phyloP scores from a whole-genome alignment of 2,113 vertebrate genomes.

The Vulpes vulpes region DNA sequence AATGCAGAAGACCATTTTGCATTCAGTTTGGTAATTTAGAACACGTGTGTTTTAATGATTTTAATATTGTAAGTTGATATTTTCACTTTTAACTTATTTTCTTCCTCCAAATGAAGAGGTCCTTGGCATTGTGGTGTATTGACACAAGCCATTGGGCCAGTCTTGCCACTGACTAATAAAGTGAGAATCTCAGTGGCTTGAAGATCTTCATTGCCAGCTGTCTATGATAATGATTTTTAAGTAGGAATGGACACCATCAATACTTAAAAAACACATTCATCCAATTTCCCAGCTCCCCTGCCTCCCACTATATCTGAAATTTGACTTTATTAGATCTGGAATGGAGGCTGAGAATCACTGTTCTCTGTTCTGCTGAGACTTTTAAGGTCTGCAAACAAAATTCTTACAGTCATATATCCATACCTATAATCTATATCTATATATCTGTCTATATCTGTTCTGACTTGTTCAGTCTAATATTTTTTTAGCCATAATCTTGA shows the following conservation, averaged over 20 bases:
- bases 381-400: constrained; percentile 17
- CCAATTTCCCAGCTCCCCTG: not conserved
- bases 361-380: not conserved
- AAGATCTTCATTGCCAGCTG: not conserved
- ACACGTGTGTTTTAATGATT: not conserved
- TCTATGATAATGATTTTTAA: not conserved
- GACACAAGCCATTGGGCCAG: not conserved
- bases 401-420: not conserved
- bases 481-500: constrained; percentile 20
- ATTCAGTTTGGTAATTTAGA: constrained; percentile 40
- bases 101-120: not conserved
- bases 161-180: not conserved
- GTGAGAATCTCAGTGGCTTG: not conserved
- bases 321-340: constrained; percentile 30
- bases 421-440: not conserved
- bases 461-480: not conserved
- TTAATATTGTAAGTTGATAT: constrained; percentile 4
- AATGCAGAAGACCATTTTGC: not conserved
- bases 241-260: not conserved
- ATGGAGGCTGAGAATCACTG: not conserved
- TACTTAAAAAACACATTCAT: not conserved
- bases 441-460: not conserved
- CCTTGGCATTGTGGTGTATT: not conserved
- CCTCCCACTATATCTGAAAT: not conserved
- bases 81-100: constrained; percentile 2